Conservation (phyloP, 2,797 vertebrate genomes). For the Pseudochirops corinnae region DNA sequence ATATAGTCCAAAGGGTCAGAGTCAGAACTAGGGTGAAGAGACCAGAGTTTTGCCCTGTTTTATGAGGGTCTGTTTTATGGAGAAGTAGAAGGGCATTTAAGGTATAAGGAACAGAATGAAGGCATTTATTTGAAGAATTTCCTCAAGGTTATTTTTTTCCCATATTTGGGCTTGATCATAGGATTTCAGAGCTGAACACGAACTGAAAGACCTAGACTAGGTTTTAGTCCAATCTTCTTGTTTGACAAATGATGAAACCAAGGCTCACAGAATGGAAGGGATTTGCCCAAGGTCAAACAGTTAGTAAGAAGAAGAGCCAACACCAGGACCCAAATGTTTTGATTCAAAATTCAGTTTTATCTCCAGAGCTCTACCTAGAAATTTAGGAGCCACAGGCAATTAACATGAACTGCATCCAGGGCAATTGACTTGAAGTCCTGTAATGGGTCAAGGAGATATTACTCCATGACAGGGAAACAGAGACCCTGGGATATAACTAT, state of each 20-base stretch:
- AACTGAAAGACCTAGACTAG: background rate
- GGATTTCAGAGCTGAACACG: background rate
- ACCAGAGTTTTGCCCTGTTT: background rate
- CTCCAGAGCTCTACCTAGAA: background rate
- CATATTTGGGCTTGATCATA: background rate
- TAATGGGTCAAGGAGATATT: background rate
- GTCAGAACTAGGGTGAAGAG: background rate
- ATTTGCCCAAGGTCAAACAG: background rate
- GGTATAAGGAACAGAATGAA: background rate
- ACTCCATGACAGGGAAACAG: background rate
- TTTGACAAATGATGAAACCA: background rate
- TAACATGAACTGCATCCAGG: background rate
- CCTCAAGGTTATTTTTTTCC: background rate
- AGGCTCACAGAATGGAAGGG: background rate
- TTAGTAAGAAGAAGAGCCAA: background rate
- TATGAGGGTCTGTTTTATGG: background rate
- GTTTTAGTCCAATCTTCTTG: no score
- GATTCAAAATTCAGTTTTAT: background rate
- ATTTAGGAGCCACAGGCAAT: background rate
- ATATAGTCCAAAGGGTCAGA: background rate
- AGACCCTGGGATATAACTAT: background rate
- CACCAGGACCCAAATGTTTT: background rate
- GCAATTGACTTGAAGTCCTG: background rate
- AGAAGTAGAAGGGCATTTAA: background rate
- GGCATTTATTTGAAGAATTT: background rate